phyloP scores from a whole-genome alignment of 2,797 vertebrate species.

The Thunnus albacares region DNA sequence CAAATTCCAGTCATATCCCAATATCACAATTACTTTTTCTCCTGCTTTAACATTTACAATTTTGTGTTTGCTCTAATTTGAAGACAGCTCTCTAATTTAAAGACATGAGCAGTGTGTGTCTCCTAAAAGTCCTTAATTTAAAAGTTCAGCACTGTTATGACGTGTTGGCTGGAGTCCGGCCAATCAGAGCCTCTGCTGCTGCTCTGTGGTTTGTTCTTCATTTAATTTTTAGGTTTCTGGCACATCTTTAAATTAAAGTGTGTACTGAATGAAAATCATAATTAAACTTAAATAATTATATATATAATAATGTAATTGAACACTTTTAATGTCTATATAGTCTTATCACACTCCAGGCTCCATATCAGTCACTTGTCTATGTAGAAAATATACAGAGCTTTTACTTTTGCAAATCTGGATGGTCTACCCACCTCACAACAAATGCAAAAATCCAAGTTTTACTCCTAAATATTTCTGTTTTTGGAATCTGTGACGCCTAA shows the following conservation, averaged over 20 bases:
- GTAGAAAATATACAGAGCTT: not conserved
- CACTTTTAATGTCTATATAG: not conserved
- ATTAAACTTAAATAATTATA: not conserved
- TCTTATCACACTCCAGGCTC: not conserved
- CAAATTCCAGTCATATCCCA: not conserved
- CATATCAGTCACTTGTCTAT: not conserved
- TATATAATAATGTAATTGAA: not conserved
- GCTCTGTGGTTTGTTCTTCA: not conserved
- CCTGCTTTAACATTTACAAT: not conserved
- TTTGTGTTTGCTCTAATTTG: not conserved
- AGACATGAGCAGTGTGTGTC: not conserved
- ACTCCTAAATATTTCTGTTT: not conserved
- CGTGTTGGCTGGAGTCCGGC: not conserved
- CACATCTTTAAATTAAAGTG: too few species aligned
- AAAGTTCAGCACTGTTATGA: too few species aligned
- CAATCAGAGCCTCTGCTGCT: constrained; percentile 19
- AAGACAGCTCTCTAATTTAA: constrained; percentile 2
- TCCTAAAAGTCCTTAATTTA: not conserved
- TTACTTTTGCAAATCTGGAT: not conserved
- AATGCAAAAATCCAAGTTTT: not conserved
- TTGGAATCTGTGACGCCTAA: not conserved
- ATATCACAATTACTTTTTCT: not conserved
- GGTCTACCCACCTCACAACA: not conserved
- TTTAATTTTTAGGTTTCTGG: not conserved
- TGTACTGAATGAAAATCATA: not conserved